A percentile compares a stretch with the other conserved stretches of the same genome.
Evolutionary conservation across 1,140 invertebrate species (phyloP).

Genomic region (Sogatella furcifera): DNA sequence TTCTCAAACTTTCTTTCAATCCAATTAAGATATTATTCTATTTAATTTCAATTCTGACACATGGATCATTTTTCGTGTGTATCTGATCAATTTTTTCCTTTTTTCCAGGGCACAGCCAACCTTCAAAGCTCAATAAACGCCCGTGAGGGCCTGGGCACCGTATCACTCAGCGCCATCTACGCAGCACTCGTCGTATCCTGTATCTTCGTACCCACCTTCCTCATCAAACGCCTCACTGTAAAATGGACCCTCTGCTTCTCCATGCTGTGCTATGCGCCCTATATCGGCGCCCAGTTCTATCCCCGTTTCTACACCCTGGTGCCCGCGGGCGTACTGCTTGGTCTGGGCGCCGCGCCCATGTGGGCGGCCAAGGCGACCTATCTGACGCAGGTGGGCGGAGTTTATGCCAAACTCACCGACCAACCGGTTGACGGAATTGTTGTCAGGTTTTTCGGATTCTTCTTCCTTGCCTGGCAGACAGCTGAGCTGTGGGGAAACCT

Average conservation of each 20-base stretch:
- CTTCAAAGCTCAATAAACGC: conserved; percentile 81
- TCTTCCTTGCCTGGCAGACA: conserved; percentile 94
- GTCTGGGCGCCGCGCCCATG: conserved; percentile 86
- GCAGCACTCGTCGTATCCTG: conserved; percentile 81
- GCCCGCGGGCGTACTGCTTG: conserved; percentile 81
- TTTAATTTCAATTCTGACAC: no score
- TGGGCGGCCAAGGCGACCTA: conserved; percentile 96
- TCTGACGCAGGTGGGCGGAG: conserved; percentile 80
- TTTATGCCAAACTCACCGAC: conserved; percentile 78
- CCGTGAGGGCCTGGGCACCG: conserved; percentile 68
- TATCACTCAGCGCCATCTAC: conserved; percentile 77
- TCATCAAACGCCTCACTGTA: conserved; percentile 81
- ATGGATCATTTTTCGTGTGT: no score
- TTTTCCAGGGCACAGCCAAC: conserved; percentile 66
- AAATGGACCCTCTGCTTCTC: conserved; percentile 90
- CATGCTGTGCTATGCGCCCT: conserved; percentile 85
- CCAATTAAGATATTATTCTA: no score
- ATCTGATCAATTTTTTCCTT: background rate
- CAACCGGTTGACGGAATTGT: conserved; percentile 82
- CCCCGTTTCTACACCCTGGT: conserved; percentile 81
- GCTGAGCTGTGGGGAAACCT: conserved; percentile 93
- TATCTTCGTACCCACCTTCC: conserved; percentile 82
- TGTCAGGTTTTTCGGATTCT: conserved; percentile 93
- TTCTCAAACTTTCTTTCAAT: no score
- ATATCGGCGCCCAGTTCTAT: conserved; percentile 88